Conservation (phyloP, 2,797 vertebrate genomes). For the Podarcis lilfordi region DNA sequence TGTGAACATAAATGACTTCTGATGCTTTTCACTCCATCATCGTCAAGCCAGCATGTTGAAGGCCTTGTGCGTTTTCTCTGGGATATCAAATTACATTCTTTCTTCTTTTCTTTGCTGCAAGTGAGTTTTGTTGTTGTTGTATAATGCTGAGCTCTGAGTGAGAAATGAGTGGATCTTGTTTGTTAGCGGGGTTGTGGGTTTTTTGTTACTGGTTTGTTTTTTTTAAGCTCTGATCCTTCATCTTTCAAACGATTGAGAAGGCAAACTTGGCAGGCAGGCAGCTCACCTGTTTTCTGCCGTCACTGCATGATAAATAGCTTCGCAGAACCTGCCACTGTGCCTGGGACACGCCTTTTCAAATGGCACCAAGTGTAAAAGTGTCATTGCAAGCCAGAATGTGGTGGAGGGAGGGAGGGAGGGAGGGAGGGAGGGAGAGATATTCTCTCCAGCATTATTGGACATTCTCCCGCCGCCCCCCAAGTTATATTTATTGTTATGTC, state of each 20-base stretch:
- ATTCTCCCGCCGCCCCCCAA: not conserved
- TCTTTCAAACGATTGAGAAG: not conserved
- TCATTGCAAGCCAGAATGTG: not conserved
- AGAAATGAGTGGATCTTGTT: not conserved
- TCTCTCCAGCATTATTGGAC: not conserved
- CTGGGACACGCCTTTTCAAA: not conserved
- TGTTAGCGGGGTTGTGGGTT: not conserved
- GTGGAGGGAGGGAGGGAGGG: not conserved
- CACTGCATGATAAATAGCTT: conserved; percentile 9
- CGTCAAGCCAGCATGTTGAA: not conserved
- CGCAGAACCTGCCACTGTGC: not conserved
- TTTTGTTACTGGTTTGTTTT: not conserved
- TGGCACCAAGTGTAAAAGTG: not conserved
- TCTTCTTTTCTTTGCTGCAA: not conserved
- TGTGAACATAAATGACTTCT: not conserved
- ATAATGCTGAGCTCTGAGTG: not conserved
- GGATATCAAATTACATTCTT: not conserved
- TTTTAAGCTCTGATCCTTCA: not conserved
- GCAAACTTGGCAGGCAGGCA: conserved; percentile 5
- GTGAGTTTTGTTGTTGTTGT: not conserved
- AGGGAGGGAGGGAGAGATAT: too few relatives aligned
- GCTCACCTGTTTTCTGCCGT: conserved; percentile 24
- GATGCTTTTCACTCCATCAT: not conserved
- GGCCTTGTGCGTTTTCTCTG: not conserved
- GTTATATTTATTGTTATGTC: not conserved